Base-by-base conservation (phyloP, 1,140 invertebrate species). In the Cataglyphis hispanica region DNA sequence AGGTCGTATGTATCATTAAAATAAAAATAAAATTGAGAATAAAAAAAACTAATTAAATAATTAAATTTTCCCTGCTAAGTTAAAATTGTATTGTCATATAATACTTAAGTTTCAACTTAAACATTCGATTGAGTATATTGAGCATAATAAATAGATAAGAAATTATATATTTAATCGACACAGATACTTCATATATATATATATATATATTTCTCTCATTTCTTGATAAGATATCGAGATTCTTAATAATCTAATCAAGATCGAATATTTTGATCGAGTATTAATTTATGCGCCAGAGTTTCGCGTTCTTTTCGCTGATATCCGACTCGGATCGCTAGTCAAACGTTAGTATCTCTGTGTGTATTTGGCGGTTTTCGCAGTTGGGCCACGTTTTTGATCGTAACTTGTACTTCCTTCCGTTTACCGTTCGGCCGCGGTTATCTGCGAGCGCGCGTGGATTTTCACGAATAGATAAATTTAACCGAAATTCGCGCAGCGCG, bases 301-400 rank as follows among this genome's bases (percentile, higher is more conserved):
- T 27, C 31, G n/a, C 40, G 16, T 31, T 7, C 7, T 78, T 66
- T 53, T 22, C 22, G 6, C 22, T n/a, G 63, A 40, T 58, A 43
- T 40, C 34, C 19, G 6, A 58, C 34, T 37, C 10, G 22, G 10
- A 5, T 70, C 19, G 66, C 46, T 25, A 27, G 31, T 69, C 34
- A 58, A 72, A 60, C 31, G 25, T 81, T 72, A 50, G 0, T 70
- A 70, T 81, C 34, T 72, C 22, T n/a, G 50, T 25, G 19, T 43
- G 37, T 43, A 72, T 81, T 60, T 27, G 25, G 11, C 34, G 34
- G 50, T 60, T 81, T 50, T 72, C 53, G 34, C 25, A 81, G 66
- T 72, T 66, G 37, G 53, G 27, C 66, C 66, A 81, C 50, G 78
- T 81, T 81, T 81, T 81, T 58, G 78, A 72, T 72, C 64, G 19